Percentiles rank a stretch among this genome's conserved stretches.
Conservation (phyloP, 1,140 invertebrate species). For the Hypsibius dujardini region DNA sequence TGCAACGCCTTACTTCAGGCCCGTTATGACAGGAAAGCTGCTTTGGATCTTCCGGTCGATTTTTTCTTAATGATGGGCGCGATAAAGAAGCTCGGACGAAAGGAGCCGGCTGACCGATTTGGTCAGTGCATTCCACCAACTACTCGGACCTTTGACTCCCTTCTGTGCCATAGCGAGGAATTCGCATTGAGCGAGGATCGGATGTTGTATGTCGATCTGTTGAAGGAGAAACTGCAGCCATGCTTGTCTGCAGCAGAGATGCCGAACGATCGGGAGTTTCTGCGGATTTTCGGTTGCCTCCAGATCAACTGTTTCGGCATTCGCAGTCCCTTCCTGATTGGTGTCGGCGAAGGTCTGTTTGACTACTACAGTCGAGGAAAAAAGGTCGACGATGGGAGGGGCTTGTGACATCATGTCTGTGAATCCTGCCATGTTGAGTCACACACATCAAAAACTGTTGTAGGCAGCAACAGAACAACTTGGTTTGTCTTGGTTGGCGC, state of each 20-base stretch:
- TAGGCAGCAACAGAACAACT: no score
- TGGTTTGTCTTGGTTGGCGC: no score
- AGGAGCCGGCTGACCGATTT: background rate
- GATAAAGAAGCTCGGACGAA: background rate
- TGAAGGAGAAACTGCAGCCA: background rate
- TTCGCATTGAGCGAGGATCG: background rate
- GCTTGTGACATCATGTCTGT: no score
- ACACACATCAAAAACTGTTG: no score
- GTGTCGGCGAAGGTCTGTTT: background rate
- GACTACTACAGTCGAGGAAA: no score
- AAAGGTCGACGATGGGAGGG: no score
- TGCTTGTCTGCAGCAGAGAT: background rate
- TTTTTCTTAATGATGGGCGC: background rate
- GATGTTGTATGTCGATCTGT: background rate
- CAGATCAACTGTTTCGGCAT: conserved; percentile 6
- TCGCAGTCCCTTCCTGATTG: background rate
- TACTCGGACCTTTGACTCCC: background rate
- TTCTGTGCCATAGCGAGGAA: background rate
- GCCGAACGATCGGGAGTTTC: background rate
- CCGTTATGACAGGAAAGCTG: background rate
- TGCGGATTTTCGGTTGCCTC: background rate
- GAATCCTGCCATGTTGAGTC: no score
- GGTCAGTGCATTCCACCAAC: background rate
- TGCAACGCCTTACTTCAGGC: background rate
- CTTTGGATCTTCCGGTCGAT: background rate